These are phyloP conservation scores for Tricholaema leucomelas DNA, from an alignment of 2,113 vertebrate species.

Conservation along the genomic window DNA sequence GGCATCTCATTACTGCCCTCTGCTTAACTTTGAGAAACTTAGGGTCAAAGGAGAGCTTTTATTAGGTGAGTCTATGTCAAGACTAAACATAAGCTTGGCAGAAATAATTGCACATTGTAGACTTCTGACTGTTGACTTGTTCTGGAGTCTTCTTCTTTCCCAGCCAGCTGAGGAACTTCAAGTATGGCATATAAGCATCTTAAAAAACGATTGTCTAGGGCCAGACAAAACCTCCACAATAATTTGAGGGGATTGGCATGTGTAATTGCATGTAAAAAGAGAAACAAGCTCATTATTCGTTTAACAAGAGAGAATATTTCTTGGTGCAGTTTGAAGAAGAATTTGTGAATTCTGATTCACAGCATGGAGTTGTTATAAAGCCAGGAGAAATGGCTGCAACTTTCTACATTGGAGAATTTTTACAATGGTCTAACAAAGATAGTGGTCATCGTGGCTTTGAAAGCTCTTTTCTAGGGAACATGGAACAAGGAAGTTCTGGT, in stretches of 20 bases:
- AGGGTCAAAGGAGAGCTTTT: constrained; percentile 36
- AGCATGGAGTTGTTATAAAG: not conserved
- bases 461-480: not conserved
- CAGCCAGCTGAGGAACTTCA: not conserved
- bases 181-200: not conserved
- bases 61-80: constrained; percentile 38
- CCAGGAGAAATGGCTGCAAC: not conserved
- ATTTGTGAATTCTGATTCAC: not conserved
- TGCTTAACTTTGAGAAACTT: constrained; percentile 20
- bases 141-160: not conserved
- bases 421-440: not conserved
- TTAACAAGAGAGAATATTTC: not conserved
- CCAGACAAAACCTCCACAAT: not conserved
- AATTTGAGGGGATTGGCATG: not conserved
- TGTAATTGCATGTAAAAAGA: not conserved
- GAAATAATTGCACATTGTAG: not conserved
- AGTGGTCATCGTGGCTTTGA: not conserved
- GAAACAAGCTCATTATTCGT: not conserved
- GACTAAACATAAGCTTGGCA: constrained; percentile 60
- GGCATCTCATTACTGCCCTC: not conserved
- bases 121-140: not conserved
- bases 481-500: not conserved
- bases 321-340: not conserved
- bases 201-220: not conserved
- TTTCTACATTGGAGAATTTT: not conserved